Conservation (phyloP, 2,888 invertebrate genomes). For the Micoletzkya japonica region DNA sequence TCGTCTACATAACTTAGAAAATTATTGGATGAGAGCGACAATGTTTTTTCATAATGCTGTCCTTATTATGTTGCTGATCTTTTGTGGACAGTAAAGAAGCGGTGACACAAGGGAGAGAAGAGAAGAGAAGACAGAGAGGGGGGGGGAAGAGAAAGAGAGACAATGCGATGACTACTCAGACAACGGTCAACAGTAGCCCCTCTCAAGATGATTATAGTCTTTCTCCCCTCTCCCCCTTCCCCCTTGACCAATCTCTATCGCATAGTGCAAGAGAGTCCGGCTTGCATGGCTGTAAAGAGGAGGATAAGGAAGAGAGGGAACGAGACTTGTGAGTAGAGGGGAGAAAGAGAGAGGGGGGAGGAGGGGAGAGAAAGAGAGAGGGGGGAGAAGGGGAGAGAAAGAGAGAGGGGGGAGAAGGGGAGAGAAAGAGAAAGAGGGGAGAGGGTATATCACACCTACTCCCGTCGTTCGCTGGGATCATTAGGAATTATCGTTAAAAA, state of each 20-base stretch:
- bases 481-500: too few species aligned
- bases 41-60: too few species aligned
- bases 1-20: too few species aligned
- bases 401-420: not conserved
- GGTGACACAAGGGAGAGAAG: conserved; percentile 3
- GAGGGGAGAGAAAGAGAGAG: not conserved
- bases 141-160: conserved; percentile 2
- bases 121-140: too few species aligned
- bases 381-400: not conserved
- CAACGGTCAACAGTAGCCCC: not conserved
- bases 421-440: not conserved
- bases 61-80: not conserved
- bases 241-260: too few species aligned
- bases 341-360: not conserved
- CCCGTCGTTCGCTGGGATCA: too few species aligned
- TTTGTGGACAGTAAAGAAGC: not conserved
- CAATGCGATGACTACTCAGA: not conserved
- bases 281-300: not conserved
- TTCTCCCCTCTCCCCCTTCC: too few species aligned
- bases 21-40: too few species aligned
- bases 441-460: not conserved
- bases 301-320: not conserved
- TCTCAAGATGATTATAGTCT: too few species aligned
- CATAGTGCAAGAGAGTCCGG: not conserved
- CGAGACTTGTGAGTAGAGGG: conserved; percentile 8